Percentiles rank a stretch among this genome's conserved stretches.
phyloP scores from a whole-genome alignment of 2,888 invertebrate species.

The Bellardia pandia region DNA sequence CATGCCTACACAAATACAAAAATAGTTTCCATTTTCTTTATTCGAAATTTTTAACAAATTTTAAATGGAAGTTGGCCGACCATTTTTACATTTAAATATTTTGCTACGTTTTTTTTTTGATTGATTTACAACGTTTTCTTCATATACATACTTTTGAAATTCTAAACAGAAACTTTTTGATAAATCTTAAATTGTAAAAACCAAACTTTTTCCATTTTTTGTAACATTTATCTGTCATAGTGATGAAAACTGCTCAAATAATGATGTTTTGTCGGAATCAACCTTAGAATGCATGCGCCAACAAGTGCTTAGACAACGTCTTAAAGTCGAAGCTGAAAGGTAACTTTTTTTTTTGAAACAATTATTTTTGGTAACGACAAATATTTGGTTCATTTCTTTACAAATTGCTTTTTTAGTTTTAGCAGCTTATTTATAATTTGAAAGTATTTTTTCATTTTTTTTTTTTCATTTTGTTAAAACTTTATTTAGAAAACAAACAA shows the following conservation, averaged over 20 bases:
- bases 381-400: conserved; percentile 33
- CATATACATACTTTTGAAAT: background rate
- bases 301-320: conserved; percentile 91
- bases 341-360: conserved; percentile 82
- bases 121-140: background rate
- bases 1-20: background rate
- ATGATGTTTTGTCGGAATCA: conserved; percentile 91
- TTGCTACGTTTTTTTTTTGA: background rate
- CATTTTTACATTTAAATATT: background rate
- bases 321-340: conserved; percentile 93
- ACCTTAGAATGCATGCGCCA: conserved; percentile 92
- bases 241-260: conserved; percentile 80
- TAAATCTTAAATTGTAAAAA: conserved; percentile 50
- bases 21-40: background rate
- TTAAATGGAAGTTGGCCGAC: too few relatives aligned
- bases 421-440: conserved; percentile 59
- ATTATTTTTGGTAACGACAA: conserved; percentile 71
- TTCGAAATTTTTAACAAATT: too few relatives aligned
- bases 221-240: conserved; percentile 71
- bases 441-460: background rate
- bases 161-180: background rate
- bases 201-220: conserved; percentile 50
- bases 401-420: conserved; percentile 65
- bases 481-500: background rate
- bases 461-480: background rate